Base-by-base conservation (phyloP, 2,888 invertebrate genomes). In the Autographa pulchrina region DNA sequence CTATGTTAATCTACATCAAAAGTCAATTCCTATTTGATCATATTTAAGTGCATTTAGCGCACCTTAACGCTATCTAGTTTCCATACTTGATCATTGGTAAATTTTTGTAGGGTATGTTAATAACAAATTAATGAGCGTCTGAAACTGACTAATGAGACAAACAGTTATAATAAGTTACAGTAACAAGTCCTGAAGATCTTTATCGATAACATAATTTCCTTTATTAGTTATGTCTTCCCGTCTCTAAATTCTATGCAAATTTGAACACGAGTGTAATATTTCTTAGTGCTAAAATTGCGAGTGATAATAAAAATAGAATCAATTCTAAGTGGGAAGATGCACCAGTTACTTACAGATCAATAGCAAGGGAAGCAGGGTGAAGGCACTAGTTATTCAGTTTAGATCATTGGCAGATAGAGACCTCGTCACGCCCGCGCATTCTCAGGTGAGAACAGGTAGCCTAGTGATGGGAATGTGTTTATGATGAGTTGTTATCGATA, bases 381-480 rank as follows among this genome's bases (percentile, higher is more conserved):
- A 78, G 77, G 79, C 77, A 80, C 82, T 83, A 78, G 85, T 84
- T 85, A 84, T 79, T 77, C 68, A 72, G 78, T 78, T 78, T 79
- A 81, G 86, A 85, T 86, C 80, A 75, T 70, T 80, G 75, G 80
- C 78, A 81, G 85, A 76, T 75, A 78, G 70, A 85, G 72, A 78
- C 81, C 73, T 78, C 77, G 81, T 80, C 82, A 82, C 82, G 82
- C 82, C 82, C 74, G 82, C 82, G 74, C 81, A 74, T 75, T 72
- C 72, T 65, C 65, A 48, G 48, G 72, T 75, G 68, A 72, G 72
- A 70, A 72, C 78, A 73, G 62, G 70, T 74, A 65, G 73, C 71
- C 52, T 80, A 82, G 82, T 72, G 80, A 31, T 75, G 81, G 68
- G 69, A 69, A 69, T 58, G 38, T 20, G 11, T 38, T 56, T 38